Evolutionary conservation across 2,888 invertebrate genomes (phyloP).

Genomic region (Caenorhabditis parvicauda): DNA sequence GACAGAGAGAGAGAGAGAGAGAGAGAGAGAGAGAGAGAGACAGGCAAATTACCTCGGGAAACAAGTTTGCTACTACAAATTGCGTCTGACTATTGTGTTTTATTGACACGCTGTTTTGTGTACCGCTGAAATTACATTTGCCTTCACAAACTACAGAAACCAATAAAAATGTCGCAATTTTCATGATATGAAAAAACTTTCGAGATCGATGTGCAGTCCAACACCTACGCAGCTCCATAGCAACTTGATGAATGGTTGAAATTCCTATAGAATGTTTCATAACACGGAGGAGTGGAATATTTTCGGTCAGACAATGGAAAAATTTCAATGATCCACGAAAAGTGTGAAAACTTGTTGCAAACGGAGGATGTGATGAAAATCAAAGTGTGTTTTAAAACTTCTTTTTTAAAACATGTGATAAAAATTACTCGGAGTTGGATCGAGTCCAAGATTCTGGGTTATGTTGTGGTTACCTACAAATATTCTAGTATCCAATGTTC

Average conservation of each 20-base stretch:
- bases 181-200: too few species aligned
- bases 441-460: neutral
- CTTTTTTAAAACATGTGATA: neutral
- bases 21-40: neutral
- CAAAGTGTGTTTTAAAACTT: neutral
- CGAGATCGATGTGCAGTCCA: too few species aligned
- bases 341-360: too few species aligned
- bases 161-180: too few species aligned
- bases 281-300: neutral
- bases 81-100: neutral
- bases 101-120: constrained; percentile 1
- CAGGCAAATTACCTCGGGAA: too few species aligned
- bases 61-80: constrained; percentile 4
- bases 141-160: too few species aligned
- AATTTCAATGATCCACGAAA: neutral
- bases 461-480: too few species aligned
- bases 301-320: neutral
- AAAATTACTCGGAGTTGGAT: neutral
- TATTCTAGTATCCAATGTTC: too few species aligned
- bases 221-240: too few species aligned
- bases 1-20: constrained; percentile 2
- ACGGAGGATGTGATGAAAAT: neutral
- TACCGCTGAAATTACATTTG: neutral
- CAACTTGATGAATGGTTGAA: too few species aligned
- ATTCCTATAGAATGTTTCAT: neutral